Evolutionary conservation across 2,113 vertebrate species (phyloP), one percentile per base, ranked within the genome.

Genomic region (Balaeniceps rex): DNA sequence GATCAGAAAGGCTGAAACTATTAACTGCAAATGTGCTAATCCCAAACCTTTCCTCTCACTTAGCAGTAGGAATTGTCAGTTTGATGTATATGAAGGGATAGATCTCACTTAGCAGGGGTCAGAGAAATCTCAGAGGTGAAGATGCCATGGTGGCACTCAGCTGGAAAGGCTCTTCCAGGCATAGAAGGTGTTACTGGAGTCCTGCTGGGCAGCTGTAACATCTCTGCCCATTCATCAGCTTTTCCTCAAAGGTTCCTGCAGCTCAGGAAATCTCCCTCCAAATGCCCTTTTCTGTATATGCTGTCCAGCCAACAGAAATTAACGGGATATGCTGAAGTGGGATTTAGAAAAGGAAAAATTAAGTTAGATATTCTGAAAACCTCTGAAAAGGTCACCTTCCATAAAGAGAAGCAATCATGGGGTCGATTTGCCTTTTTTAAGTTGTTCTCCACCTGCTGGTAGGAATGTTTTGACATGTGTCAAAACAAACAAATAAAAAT

Each of bases 401-500:
- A 86, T 42, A 24, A 83, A 80, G 1, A 33, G 22, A 10, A 83
- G 10, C 31, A 7, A 87, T 60, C 52, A 77, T 25, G 5, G 1
- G 4, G 26, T 16, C 8, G 0, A 25, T 69, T 47, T 81, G 24
- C 25, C 9, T 46, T 76, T 90, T 60, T 47, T 2, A n/a, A 54
- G n/a, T 55, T 0, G 0, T 46, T 69, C 74, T 78, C 57, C 72
- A 94, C 34, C 57, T 72, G 25, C 55, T 72, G 47, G 55, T 47
- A 75, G 28, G 22, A 75, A 64, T 2, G 0, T 69, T 79, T 92
- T 0, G 0, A 60, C 14, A 40, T 25, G 15, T 31, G 72, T 80
- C 46, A 80, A 96, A 84, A 83, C n/a, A 85, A 95, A 90, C 40
- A 80, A 92, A 87, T 33, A 68, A 92, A 90, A 89, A 84, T 1